Evolutionary conservation across 2,888 invertebrate species (phyloP), one percentile per base, ranked within the genome.

Genomic region (Coecobrya sp.): DNA sequence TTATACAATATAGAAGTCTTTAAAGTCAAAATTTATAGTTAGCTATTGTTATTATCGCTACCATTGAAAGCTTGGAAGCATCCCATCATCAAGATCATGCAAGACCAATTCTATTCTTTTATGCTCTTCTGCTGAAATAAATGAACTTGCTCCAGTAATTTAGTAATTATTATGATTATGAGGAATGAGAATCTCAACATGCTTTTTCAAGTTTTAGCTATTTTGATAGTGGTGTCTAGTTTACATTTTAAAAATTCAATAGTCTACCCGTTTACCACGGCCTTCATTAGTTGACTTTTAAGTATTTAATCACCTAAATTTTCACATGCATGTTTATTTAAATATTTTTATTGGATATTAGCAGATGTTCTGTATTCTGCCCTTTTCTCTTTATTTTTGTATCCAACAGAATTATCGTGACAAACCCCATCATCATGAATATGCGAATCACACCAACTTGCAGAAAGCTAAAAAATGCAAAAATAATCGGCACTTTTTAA

Each of bases 71-170:
- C 2, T 59, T 1, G 59, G 59, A 59, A 27, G 4, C 65, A 2
- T 59, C 36, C 7, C 36, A 36, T 19, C 8, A 65, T 65, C 27
- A 25, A n/a, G n/a, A n/a, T 65, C 65, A 65, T 65, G 65, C 65
- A 27, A 27, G 65, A 65, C 65, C 27, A 65, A 65, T 65, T 27
- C 65, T 65, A 65, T 65, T 65, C 65, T 65, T 55, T 65, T 27
- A 65, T 65, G 27, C 4, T 13, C 16, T 10, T 3, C 22, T 19
- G 3, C 22, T 5, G 11, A 22, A 62, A 65, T 65, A 65, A 65
- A 27, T 65, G 65, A 65, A 22, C 65, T 65, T 65, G 65, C 19
- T 65, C 27, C 11, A 27, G 27, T 65, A 22, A 27, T 59, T 59
- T 27, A 13, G 25, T 27, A 22, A 65, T 27, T 27, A 27, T 27